Evolutionary conservation across 2,888 invertebrate species (phyloP).

Genomic region (Trilocha varians): DNA sequence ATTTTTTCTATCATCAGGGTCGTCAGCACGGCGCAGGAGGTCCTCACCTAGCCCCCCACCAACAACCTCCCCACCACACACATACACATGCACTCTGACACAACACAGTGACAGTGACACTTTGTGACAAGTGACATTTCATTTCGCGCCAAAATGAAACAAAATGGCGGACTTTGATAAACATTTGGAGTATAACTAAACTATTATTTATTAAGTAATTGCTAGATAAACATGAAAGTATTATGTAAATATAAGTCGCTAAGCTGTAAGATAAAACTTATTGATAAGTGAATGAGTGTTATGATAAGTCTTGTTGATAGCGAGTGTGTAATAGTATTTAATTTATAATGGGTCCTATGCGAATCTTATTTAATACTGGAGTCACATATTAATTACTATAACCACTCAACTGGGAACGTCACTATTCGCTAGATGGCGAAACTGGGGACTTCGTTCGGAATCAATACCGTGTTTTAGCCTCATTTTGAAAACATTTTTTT

Average conservation of each 20-base stretch:
- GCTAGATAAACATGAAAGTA: slow-evolving; percentile 16
- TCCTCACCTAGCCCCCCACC: slow-evolving; percentile 48
- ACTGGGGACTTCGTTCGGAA: too few species aligned
- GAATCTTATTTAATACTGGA: too few species aligned
- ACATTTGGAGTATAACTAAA: background rate
- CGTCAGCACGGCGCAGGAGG: slow-evolving; percentile 55
- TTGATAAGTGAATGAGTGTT: background rate
- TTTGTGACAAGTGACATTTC: slow-evolving; percentile 17
- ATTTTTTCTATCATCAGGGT: slow-evolving; percentile 30
- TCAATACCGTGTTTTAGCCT: too few species aligned
- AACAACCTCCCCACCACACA: slow-evolving; percentile 51
- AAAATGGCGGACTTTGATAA: too few species aligned
- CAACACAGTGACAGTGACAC: slow-evolving; percentile 21
- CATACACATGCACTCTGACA: slow-evolving; percentile 65
- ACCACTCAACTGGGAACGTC: too few species aligned
- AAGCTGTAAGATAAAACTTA: slow-evolving; percentile 18
- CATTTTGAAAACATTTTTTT: too few species aligned
- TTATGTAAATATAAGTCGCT: slow-evolving; percentile 25
- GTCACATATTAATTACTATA: too few species aligned
- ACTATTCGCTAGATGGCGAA: too few species aligned
- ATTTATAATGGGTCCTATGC: too few species aligned
- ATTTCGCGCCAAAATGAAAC: background rate
- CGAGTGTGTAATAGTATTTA: too few species aligned
- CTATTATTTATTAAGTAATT: background rate
- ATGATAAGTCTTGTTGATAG: too few species aligned